Percentiles rank a stretch among this genome's conserved stretches.
phyloP scores from a whole-genome alignment of 2,797 vertebrate species.

The Peromyscus eremicus region DNA sequence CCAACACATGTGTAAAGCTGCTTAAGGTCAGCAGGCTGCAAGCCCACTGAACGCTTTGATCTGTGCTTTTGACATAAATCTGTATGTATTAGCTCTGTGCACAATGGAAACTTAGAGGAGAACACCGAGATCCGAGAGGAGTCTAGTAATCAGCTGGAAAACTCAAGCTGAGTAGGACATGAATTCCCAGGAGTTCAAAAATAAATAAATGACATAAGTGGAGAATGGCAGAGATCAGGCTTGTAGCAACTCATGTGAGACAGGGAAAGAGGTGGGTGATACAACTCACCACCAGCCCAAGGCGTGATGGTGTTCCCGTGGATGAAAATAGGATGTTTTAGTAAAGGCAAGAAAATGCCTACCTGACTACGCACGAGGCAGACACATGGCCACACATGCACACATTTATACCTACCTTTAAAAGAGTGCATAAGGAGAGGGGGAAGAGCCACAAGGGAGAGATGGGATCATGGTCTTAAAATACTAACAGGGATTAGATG shows the following conservation, averaged over 20 bases:
- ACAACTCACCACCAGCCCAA: background rate
- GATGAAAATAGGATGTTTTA: constrained; percentile 36
- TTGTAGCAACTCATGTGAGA: background rate
- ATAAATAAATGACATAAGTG: background rate
- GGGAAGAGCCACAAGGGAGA: background rate
- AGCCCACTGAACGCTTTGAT: background rate
- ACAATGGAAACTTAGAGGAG: background rate
- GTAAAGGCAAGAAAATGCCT: background rate
- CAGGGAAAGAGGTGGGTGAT: too few relatives aligned
- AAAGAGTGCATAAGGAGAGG: background rate
- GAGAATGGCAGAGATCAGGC: background rate
- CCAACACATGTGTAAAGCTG: background rate
- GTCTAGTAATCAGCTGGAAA: background rate
- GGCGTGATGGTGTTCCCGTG: too few relatives aligned
- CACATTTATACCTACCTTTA: constrained; percentile 4
- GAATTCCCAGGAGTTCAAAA: background rate
- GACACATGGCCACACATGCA: background rate
- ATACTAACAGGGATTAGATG: constrained; percentile 78
- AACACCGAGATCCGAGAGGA: background rate
- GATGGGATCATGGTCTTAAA: constrained; percentile 67
- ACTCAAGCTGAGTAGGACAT: background rate
- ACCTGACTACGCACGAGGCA: background rate
- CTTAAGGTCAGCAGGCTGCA: accelerated
- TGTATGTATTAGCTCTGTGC: background rate
- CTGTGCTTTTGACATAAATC: background rate